phyloP scores from a whole-genome alignment of 2,888 invertebrate genomes.

The Eudemis profundana region DNA sequence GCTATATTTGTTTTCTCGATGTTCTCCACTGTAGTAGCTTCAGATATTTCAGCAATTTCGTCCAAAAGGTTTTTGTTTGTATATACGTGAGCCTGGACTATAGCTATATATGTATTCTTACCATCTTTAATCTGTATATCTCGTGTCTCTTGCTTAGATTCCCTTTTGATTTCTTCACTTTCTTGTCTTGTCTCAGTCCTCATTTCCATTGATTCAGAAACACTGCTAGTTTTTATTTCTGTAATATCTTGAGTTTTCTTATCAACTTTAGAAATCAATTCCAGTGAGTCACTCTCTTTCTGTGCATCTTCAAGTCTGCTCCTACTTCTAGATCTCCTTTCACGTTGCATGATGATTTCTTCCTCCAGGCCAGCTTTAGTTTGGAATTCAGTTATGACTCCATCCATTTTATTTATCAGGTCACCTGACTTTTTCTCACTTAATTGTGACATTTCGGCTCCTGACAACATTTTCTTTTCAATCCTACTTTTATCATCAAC shows the following conservation, averaged over 20 bases:
- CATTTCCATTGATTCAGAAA: slow-evolving; percentile 15
- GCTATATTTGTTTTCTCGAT: slow-evolving; percentile 56
- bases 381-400: slow-evolving; percentile 75
- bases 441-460: slow-evolving; percentile 73
- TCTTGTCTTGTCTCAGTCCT: slow-evolving; percentile 47
- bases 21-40: slow-evolving; percentile 60
- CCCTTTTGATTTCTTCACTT: slow-evolving; percentile 54
- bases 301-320: slow-evolving; percentile 64
- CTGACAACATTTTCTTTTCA: slow-evolving; percentile 56
- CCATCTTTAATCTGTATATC: slow-evolving; percentile 54
- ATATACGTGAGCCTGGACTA: slow-evolving; percentile 78
- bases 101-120: slow-evolving; percentile 71
- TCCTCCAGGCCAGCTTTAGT: slow-evolving; percentile 64
- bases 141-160: slow-evolving; percentile 53
- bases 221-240: slow-evolving; percentile 49
- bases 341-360: slow-evolving; percentile 45
- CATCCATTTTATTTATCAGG: slow-evolving; percentile 70
- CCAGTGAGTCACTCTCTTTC: slow-evolving; percentile 62
- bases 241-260: slow-evolving; percentile 52
- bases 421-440: slow-evolving; percentile 70
- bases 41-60: slow-evolving; percentile 59
- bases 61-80: slow-evolving; percentile 75
- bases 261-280: slow-evolving; percentile 64
- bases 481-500: slow-evolving; percentile 36
- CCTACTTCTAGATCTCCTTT: slow-evolving; percentile 64